These are phyloP conservation scores for Lochmaea capreae DNA, from an alignment of 2,888 invertebrate genomes.

Conservation along the genomic window DNA sequence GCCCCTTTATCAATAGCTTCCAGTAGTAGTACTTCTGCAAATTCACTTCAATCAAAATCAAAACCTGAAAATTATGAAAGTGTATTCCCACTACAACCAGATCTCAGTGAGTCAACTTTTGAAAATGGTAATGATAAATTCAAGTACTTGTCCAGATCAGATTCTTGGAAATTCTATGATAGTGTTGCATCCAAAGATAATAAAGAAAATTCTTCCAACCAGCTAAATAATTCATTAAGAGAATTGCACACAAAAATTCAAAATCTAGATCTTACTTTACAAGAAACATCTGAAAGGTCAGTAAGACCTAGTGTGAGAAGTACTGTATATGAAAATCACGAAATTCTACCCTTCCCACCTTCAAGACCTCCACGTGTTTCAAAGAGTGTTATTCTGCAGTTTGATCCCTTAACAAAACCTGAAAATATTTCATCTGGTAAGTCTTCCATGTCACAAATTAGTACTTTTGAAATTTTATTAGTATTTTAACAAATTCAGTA, in stretches of 20 bases:
- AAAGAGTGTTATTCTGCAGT: slow-evolving; percentile 77
- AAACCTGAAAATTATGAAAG: slow-evolving; percentile 62
- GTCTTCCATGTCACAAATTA: slow-evolving; percentile 12
- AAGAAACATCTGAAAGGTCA: slow-evolving; percentile 27
- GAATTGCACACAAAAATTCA: slow-evolving; percentile 43
- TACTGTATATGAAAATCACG: slow-evolving; percentile 67
- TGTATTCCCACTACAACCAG: slow-evolving; percentile 64
- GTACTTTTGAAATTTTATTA: neutral
- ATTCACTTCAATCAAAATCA: slow-evolving; percentile 53
- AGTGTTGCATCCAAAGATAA: slow-evolving; percentile 49
- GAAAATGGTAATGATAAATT: slow-evolving; percentile 51
- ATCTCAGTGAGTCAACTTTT: slow-evolving; percentile 56
- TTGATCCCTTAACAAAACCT: slow-evolving; percentile 71
- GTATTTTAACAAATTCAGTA: neutral
- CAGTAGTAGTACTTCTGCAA: slow-evolving; percentile 62
- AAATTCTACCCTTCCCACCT: slow-evolving; percentile 57
- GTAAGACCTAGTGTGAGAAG: slow-evolving; percentile 51
- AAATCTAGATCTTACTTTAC: slow-evolving; percentile 49
- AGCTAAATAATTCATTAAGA: slow-evolving; percentile 24
- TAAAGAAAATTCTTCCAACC: slow-evolving; percentile 44
- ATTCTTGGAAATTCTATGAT: slow-evolving; percentile 70
- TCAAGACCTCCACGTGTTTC: slow-evolving; percentile 56
- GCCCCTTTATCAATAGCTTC: slow-evolving; percentile 61
- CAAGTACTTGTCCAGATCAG: slow-evolving; percentile 63
- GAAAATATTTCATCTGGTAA: slow-evolving; percentile 42